Evolutionary conservation across 2,888 invertebrate species (phyloP).

Genomic region (Leptogaster cylindrica): DNA sequence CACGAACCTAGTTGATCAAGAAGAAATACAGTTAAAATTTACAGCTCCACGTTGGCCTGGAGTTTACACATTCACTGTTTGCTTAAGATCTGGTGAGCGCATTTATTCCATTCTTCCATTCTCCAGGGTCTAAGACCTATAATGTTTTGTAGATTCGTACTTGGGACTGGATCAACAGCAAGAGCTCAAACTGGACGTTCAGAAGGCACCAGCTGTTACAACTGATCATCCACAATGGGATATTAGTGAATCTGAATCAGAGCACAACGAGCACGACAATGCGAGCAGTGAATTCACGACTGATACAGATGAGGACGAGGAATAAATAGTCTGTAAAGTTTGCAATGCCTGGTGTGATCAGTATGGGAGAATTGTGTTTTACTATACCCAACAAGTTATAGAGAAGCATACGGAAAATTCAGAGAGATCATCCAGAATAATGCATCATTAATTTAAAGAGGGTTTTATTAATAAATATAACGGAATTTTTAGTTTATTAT

Average conservation of each 20-base stretch:
- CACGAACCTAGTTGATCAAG: constrained; percentile 86
- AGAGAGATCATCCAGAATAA: too few relatives aligned
- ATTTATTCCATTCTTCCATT: too few relatives aligned
- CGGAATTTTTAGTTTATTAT: constrained; percentile 12
- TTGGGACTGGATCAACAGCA: constrained; percentile 94
- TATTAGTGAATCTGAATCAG: constrained; percentile 90
- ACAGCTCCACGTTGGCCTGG: constrained; percentile 95
- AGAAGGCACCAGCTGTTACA: constrained; percentile 91
- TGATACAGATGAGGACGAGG: constrained; percentile 70
- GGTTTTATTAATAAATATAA: constrained; percentile 13
- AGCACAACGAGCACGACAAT: constrained; percentile 67
- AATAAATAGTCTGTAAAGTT: constrained; percentile 57
- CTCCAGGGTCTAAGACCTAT: too few relatives aligned
- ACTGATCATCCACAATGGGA: constrained; percentile 98
- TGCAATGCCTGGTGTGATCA: constrained; percentile 1
- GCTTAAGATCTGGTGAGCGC: constrained; percentile 79
- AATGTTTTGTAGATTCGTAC: constrained; percentile 84
- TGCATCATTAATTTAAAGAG: constrained; percentile 23
- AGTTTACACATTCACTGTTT: constrained; percentile 89
- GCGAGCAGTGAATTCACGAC: constrained; percentile 72
- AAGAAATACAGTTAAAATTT: constrained; percentile 94
- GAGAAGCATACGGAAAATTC: too few relatives aligned
- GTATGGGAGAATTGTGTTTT: neutral
- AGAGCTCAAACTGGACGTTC: constrained; percentile 96
- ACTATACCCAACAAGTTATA: neutral